Evolutionary conservation across 1,140 invertebrate species (phyloP).

Genomic region (Drosophila nigrodunni): DNA sequence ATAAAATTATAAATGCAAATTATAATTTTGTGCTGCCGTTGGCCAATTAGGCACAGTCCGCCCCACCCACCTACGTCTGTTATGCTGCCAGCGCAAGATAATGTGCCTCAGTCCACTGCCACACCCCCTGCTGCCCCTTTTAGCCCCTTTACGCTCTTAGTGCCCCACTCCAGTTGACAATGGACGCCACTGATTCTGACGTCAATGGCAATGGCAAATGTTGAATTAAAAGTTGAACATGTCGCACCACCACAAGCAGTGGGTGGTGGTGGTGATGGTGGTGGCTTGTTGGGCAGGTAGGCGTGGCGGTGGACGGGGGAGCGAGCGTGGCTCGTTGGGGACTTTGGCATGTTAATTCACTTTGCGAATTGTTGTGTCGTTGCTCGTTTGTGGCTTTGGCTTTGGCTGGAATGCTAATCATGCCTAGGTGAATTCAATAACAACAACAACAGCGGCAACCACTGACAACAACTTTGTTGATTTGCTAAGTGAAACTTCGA

Average conservation of each 20-base stretch:
- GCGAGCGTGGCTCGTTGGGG: conserved; percentile 28
- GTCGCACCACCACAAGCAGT: conserved; percentile 46
- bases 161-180: background rate
- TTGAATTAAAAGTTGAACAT: conserved; percentile 79
- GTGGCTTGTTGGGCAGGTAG: background rate
- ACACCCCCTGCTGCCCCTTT: conserved; percentile 16
- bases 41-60: conserved; percentile 64
- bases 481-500: conserved; percentile 82
- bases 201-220: conserved; percentile 60
- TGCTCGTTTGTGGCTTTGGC: conserved; percentile 42
- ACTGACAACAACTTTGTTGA: conserved; percentile 69
- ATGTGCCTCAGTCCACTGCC: conserved; percentile 42
- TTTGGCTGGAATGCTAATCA: conserved; percentile 65
- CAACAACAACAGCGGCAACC: conserved; percentile 29
- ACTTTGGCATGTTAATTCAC: conserved; percentile 76
- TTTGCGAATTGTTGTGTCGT: conserved; percentile 77
- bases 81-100: conserved; percentile 58
- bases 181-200: conserved; percentile 68
- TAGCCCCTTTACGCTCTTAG: background rate
- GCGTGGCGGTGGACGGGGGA: conserved; percentile 8
- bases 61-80: conserved; percentile 16
- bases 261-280: too few species aligned
- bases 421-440: conserved; percentile 51
- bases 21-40: conserved; percentile 81
- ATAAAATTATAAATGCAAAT: conserved; percentile 83